Evolutionary conservation across 1,140 invertebrate species (phyloP), one percentile per base, ranked within the genome.

Genomic region (Venturia canescens): DNA sequence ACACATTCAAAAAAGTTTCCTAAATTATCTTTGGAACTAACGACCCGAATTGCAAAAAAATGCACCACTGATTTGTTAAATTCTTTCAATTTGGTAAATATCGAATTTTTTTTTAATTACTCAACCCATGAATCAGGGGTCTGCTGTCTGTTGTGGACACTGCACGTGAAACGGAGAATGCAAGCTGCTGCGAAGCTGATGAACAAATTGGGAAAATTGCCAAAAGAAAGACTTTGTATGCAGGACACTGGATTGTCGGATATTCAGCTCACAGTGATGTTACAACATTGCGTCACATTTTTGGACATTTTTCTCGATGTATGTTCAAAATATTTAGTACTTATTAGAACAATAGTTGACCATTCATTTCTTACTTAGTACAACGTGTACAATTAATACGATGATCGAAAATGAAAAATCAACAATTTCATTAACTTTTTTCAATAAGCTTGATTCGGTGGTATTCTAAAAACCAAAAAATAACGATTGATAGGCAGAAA

Each of bases 171-270:
- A 85, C 95, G 95, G 86, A 92, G 94, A 29, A 94, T 97, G 87
- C 95, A 97, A 91, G 91, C 93, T 0, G 92, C 94, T 26, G 95
- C 95, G 26, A 95, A 96, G 85, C 91, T 98, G 1, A 95, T 98
- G 57, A 97, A 98, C 84, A 98, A 98, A 92, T 94, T 96, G 15
- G 97, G 97, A 15, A 97, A 96, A 91, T 90, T 97, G 75, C 97
- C 97, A 0, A 98, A 97, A 90, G 97, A 97, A 86, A 93, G 95
- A 83, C 92, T 98, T 53, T 96, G 95, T 83, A 89, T 93, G 50
- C 96, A 96, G 89, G 95, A 96, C 83, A 91, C 97, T 75, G 95
- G 95, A 31, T 93, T 98, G 79, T 94, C 94, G 53, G 95, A 96
- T 84, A 90, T 92, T 4, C 93, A 94, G 86, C 90, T 97, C 34